A percentile compares a stretch with the other conserved stretches of the same genome.
Evolutionary conservation across 1,140 invertebrate species (phyloP).

Genomic region (Drosophila busckii): DNA sequence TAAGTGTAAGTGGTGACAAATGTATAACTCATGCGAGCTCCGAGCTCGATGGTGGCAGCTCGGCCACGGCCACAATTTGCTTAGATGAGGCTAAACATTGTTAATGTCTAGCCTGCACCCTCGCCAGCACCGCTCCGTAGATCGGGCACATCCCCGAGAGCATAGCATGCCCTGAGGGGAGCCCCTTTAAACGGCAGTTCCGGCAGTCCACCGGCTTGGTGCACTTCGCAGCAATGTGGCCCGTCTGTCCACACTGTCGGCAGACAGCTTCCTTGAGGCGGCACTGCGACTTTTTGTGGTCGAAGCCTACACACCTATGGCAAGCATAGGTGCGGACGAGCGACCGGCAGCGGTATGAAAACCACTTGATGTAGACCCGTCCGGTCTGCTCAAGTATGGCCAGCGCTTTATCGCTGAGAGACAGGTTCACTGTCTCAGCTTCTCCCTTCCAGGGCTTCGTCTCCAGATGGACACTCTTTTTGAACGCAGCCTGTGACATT

Average conservation of each 20-base stretch:
- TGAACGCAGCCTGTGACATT: too few relatives aligned
- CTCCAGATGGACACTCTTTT: background rate
- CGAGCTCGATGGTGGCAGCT: constrained; percentile 6
- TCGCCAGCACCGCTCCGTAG: background rate
- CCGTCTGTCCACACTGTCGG: constrained; percentile 3
- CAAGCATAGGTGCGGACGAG: constrained; percentile 8
- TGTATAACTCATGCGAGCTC: background rate
- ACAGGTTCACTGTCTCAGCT: background rate
- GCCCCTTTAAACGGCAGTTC: too few relatives aligned
- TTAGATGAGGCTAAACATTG: constrained; percentile 8
- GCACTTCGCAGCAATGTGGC: constrained; percentile 2
- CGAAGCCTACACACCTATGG: constrained; percentile 7
- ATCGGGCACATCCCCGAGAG: background rate
- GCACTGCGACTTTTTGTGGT: constrained; percentile 9
- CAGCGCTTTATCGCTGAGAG: background rate
- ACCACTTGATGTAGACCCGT: constrained; percentile 17
- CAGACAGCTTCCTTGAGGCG: constrained; percentile 7
- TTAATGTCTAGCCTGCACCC: constrained; percentile 8
- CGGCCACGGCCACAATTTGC: background rate
- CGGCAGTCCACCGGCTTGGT: background rate
- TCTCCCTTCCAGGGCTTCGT: constrained; percentile 1
- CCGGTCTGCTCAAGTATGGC: background rate
- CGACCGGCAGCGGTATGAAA: constrained; percentile 4
- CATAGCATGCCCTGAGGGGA: constrained; percentile 1
- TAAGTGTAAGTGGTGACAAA: too few relatives aligned